These are phyloP conservation scores for Xenus cinereus DNA, from an alignment of 2,113 vertebrate genomes.

Conservation along the genomic window DNA sequence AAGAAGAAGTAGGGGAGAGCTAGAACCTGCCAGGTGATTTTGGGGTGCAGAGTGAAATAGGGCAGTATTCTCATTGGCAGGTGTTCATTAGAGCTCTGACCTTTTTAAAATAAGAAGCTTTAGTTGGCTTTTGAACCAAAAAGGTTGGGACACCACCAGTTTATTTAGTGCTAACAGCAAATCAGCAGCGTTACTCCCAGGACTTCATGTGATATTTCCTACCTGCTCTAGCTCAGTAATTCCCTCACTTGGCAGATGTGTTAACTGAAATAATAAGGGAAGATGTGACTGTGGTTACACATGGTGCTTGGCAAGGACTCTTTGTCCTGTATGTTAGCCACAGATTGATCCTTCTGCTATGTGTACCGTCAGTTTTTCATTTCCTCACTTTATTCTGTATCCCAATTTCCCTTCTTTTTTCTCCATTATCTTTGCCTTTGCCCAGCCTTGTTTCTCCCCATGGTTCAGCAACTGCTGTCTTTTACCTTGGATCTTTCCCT, in stretches of 20 bases:
- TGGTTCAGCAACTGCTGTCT: background rate
- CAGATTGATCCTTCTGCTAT: constrained; percentile 45
- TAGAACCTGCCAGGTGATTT: background rate
- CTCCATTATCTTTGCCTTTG: constrained; percentile 12
- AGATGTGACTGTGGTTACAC: constrained; percentile 48
- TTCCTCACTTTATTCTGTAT: constrained; percentile 32
- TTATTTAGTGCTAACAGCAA: background rate
- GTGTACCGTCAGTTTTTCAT: background rate
- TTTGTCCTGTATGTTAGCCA: constrained; percentile 30
- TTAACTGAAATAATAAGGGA: background rate
- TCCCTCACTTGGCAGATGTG: background rate
- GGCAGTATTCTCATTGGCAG: background rate
- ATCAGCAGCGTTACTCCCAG: rapidly evolving
- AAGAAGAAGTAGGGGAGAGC: background rate
- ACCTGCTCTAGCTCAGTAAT: background rate
- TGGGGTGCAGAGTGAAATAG: background rate
- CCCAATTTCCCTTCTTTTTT: background rate
- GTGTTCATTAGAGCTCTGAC: background rate
- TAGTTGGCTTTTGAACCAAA: background rate
- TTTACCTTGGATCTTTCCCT: background rate
- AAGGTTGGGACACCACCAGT: background rate
- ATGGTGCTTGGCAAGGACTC: constrained; percentile 51
- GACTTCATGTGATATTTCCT: background rate
- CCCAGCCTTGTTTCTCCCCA: background rate
- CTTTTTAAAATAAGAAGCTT: background rate